Base-by-base conservation (phyloP, 2,797 vertebrate species). In the Ctenopoma multispine region DNA sequence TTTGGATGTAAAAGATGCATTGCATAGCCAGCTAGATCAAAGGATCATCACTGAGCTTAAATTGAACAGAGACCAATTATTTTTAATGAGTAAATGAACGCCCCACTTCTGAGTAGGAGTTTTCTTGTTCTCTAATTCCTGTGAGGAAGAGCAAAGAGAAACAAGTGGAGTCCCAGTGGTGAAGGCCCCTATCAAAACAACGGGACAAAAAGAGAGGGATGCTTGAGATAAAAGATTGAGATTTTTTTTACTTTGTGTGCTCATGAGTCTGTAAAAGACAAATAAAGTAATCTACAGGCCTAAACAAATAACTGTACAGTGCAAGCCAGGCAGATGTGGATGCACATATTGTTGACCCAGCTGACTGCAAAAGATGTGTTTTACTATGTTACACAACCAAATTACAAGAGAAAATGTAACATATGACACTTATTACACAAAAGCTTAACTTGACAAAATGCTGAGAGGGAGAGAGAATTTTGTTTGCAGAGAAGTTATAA, bases 11-110 rank as follows among this genome's bases (percentile, higher is more conserved):
- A 78, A 76, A 84, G 66, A 78, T 1, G 47, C 58, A 64, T 67
- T 65, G 74, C 53, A 5, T 53, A 79, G 57, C 72, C 59, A 60
- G 71, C 41, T 55, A 84, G 80, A 92, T 92, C 89, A 93, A 91
- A 92, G 85, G 31, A 79, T 58, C 79, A 77, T 82, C 79, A 71
- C 66, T 64, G 74, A 75, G 71, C 72, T 68, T 84, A 88, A 91
- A 92, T 89, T 92, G 86, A 92, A 90, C 77, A 79, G 86, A 88
- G 86, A 84, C 91, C 88, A 93, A 94, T 94, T 94, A 92, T 90
- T 94, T 91, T 92, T 92, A 94, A 93, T 91, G 89, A 94, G 88
- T 47, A 81, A 63, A 70, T 65, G 75, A 83, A 72, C 9, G 69
- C 70, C 84, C 86, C 81, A 87, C 79, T 90, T 90, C 68, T 79